phyloP scores from a whole-genome alignment of 2,113 vertebrate species.

The Clarias macrocephalus region DNA sequence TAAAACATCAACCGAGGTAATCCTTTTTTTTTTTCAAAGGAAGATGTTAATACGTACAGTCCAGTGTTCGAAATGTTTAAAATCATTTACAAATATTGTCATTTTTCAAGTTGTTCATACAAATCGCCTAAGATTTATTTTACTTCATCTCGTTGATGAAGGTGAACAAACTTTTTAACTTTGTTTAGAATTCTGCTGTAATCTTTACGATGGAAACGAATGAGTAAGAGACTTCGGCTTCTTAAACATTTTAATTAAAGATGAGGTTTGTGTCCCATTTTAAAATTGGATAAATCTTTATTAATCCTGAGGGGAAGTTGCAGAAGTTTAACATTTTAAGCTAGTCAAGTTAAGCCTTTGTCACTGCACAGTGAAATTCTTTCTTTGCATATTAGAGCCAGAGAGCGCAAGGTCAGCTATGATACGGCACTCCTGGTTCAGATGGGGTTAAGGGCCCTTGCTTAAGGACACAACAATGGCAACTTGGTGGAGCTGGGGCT shows the following conservation, averaged over 20 bases:
- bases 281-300: no score
- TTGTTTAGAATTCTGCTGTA: background rate
- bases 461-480: no score
- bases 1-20: background rate
- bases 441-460: no score
- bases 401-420: no score
- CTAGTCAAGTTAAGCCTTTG: no score
- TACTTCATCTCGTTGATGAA: background rate
- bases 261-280: background rate
- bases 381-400: no score
- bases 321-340: no score
- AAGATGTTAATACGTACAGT: background rate
- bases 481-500: no score
- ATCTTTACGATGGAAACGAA: background rate
- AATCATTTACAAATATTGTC: background rate
- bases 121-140: background rate
- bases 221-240: background rate
- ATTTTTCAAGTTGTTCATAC: background rate
- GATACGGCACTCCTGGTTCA: no score
- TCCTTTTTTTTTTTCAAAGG: background rate
- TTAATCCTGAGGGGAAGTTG: no score
- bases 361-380: no score
- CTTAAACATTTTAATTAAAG: background rate
- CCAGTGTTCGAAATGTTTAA: background rate
- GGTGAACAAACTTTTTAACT: background rate